Evolutionary conservation across 2,113 vertebrate species (phyloP).

Genomic region (Microcebus tavaratra): DNA sequence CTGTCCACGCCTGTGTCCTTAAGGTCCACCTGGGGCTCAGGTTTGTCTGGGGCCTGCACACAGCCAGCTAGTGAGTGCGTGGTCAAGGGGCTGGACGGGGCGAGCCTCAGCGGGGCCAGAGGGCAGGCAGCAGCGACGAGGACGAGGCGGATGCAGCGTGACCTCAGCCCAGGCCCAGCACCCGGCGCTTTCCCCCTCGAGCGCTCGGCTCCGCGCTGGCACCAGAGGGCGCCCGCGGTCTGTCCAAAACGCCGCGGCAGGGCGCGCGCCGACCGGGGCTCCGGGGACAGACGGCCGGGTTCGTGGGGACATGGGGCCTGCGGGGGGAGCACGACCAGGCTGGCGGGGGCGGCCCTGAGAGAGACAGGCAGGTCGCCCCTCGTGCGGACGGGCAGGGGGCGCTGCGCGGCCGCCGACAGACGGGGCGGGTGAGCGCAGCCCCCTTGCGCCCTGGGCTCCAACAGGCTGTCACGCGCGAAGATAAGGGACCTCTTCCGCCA

Average conservation of each 20-base stretch:
- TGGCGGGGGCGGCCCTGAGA: neutral
- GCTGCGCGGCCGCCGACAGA: neutral
- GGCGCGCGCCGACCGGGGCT: fast-evolving
- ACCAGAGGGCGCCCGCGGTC: constrained; percentile 70
- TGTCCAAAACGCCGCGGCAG: neutral
- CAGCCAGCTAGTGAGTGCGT: neutral
- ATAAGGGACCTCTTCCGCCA: constrained; percentile 59
- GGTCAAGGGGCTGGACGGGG: neutral
- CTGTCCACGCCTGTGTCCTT: neutral
- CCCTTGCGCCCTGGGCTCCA: neutral
- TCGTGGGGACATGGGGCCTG: neutral
- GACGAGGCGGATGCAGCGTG: neutral
- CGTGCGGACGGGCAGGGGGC: neutral
- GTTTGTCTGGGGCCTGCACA: neutral
- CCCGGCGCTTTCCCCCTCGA: fast-evolving
- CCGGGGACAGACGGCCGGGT: neutral
- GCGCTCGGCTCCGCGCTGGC: neutral
- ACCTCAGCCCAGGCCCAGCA: neutral
- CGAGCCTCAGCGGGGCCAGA: neutral
- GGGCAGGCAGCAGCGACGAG: too few species aligned
- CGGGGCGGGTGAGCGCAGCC: too few species aligned
- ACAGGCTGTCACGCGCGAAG: constrained; percentile 47
- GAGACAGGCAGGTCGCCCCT: neutral
- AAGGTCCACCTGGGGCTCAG: neutral
- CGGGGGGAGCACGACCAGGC: too few species aligned